Evolutionary conservation across 2,888 invertebrate species (phyloP), one percentile per base, ranked within the genome.

Genomic region (Palloptera scutellata): DNA sequence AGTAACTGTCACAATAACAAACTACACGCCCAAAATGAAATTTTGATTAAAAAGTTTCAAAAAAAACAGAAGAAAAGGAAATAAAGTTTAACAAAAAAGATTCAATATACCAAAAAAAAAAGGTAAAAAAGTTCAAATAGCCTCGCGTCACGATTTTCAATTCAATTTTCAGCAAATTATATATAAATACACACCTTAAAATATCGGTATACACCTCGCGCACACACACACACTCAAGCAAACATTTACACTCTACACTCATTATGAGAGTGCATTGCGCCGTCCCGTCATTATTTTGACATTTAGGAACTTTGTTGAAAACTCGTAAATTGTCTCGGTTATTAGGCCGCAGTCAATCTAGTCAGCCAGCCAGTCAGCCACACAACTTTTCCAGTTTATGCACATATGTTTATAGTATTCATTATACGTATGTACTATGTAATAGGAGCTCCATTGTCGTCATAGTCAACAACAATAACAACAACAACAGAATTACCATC

Each of bases 301-400:
- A 69, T 70, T 73, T 68, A 43, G 54, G 67, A 68, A 70, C 68
- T 70, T 52, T 69, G 69, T 62, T 73, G 73, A 73, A 70, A 73
- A 69, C 61, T 72, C 68, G 67, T 68, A 70, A 69, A 72, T 69
- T 69, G 64, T 66, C 64, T 70, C 66, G 42, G 69, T 61, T 62
- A 64, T 62, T 65, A 61, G 59, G 68, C n/a, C 48, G 45, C n/a
- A 15, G 61, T 60, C 53, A 15, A 13, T 5, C 12, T 11, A 43
- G 20, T 30, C 30, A 30, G 30, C 30, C 30, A 30, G 30, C 30
- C 30, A 30, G 30, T 30, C 30, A 30, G 30, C 30, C 30, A 30
- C 30, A 30, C 30, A 30, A 30, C n/a, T 30, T 30, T 30, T 6
- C 30, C 3, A 30, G 30, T 30, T 30, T 6, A 6, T 30, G 6